A percentile compares a stretch with the other conserved stretches of the same genome.
These are phyloP conservation scores for Amblyraja radiata DNA, from an alignment of 2,797 vertebrate species.

Conservation along the genomic window DNA sequence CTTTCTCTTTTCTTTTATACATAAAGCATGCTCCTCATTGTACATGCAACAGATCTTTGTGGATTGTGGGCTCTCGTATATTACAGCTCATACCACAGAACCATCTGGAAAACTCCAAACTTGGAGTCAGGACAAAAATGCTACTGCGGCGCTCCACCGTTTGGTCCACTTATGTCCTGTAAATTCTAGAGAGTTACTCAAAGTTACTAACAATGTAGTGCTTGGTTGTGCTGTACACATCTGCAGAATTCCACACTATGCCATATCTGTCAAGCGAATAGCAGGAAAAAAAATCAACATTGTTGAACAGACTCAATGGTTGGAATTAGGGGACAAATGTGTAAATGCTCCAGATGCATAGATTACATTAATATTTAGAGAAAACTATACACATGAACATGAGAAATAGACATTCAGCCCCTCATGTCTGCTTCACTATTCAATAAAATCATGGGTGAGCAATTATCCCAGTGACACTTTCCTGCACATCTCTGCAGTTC, in stretches of 20 bases:
- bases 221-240: not conserved
- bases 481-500: no score
- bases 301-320: not conserved
- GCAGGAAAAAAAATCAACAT: not conserved
- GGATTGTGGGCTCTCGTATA: not conserved
- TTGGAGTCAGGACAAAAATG: constrained; percentile 21
- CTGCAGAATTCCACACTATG: not conserved
- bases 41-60: not conserved
- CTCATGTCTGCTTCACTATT: no score
- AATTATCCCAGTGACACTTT: no score
- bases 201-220: not conserved
- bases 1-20: no score
- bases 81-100: not conserved
- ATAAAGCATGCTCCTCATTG: not conserved
- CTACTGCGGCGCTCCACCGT: not conserved
- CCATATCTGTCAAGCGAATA: not conserved
- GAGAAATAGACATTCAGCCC: no score
- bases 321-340: not conserved
- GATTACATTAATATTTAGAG: no score
- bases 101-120: constrained; percentile 16
- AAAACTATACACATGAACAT: no score
- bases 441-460: no score
- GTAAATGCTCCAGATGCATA: not conserved
- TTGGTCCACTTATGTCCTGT: not conserved
- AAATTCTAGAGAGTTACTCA: not conserved